Base-by-base conservation (phyloP, 1,140 invertebrate species). In the Aphidius gifuensis region DNA sequence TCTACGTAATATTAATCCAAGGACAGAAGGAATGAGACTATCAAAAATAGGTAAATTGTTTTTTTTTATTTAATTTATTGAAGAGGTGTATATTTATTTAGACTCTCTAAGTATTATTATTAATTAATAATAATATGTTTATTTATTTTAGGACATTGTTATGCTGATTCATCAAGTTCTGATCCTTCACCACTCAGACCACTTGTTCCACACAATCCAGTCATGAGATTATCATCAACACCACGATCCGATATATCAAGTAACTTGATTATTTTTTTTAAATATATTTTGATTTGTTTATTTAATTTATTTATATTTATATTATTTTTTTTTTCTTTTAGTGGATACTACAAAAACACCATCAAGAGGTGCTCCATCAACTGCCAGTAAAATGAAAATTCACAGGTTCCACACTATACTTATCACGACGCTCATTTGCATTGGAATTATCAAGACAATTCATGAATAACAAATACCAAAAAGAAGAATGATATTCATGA, bases 21-120 rank as follows among this genome's bases (percentile, higher is more conserved):
- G 82, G 39, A 72, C 69, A 40, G 80, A 84, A 67, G 88, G 88
- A 58, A 90, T 90, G 88, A 85, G 86, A 70, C 76, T 90, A 3
- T 80, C 82, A 23, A 85, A 83, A 66, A 83, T 83, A 78, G 85
- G 84, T 82, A 69, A 66, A 44, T 54, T 42, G 56, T 51, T 60
- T 46, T 48, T 45, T 11, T 39, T 46, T 42, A 38, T 9, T 42
- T n/a, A 44, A 57, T 47, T 40, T 39, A 16, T 60, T 42, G 6
- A 64, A 42, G 23, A 21, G 1, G 50, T 46, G 40, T 56, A 58
- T 54, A 51, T 56, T 59, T 62, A 57, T 47, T 58, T 53, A 60
- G 57, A 46, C 43, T 64, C 16, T 54, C 32, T 32, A 16, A 16
- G 16, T 16, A 16, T 43, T 50, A 57, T 51, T 51, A 48, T 50